Base-by-base conservation (phyloP, 2,888 invertebrate species). In the Odontocolon sp. region DNA sequence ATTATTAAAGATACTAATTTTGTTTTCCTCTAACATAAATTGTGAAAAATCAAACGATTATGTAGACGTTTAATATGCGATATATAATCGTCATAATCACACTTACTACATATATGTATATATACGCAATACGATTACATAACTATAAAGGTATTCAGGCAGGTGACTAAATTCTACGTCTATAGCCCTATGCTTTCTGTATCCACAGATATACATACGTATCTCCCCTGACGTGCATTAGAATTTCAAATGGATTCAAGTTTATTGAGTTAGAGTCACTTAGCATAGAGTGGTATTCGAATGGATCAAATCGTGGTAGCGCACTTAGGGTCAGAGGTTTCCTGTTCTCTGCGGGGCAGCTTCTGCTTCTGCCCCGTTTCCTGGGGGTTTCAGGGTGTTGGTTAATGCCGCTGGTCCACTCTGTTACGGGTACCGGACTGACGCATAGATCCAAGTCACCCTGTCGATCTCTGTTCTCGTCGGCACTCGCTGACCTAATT, bases 201-300 rank as follows among this genome's bases (percentile, higher is more conserved):
- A n/a, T n/a, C n/a, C n/a, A n/a, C n/a, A n/a, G n/a, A n/a, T n/a
- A n/a, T 26, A 28, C 50, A 11, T 1, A 4, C 3, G 11, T 50
- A 28, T 8, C 42, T 42, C 16, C 40, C 52, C 56, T 33, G 70
- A 9, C 28, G 38, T 40, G 38, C 28, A 76, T 76, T 61, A 76
- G 76, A 71, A 71, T 71, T 71, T 71, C 76, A 71, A 76, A 76
- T 71, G 67, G 61, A 67, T 71, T 56, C 67, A 18, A 31, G 67
- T 61, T 67, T 61, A 71, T 76, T 61, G 76, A 76, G 67, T 71
- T 67, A 56, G 71, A 71, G 33, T 63, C 56, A 70, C 61, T 76
- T 67, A 71, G 71, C 71, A 67, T 66, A 56, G 76, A 76, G 76
- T 76, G 76, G 61, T 61, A 61, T 67, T 33, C 47, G 67, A 67